Evolutionary conservation across 2,797 vertebrate species (phyloP).

Genomic region (Syncerus caffer): DNA sequence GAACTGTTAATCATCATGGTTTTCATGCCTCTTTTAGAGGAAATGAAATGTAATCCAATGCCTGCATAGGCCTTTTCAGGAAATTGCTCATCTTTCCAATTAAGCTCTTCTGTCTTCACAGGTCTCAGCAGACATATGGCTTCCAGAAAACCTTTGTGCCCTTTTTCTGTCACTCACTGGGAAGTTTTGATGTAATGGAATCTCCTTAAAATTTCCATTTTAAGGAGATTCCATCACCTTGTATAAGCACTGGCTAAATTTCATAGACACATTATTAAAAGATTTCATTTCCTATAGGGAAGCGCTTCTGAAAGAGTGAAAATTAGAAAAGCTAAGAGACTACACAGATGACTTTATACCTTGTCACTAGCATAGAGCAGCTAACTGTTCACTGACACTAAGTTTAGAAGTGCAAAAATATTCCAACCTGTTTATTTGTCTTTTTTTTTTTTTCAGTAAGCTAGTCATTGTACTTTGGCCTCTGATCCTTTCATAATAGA

Average conservation of each 20-base stretch:
- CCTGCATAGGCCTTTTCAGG: neutral
- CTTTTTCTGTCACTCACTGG: neutral
- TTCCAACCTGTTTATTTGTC: conserved; percentile 18
- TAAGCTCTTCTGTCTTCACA: conserved; percentile 31
- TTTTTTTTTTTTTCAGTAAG: conserved; percentile 42
- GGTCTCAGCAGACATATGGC: neutral
- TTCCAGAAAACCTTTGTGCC: conserved; percentile 35
- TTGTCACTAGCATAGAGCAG: neutral
- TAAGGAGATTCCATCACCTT: neutral
- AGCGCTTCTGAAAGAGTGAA: neutral
- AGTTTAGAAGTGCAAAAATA: neutral
- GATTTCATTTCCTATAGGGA: neutral
- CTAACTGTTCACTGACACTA: neutral
- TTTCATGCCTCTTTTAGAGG: conserved; percentile 2
- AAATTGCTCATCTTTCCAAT: conserved; percentile 50
- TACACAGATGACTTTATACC: neutral
- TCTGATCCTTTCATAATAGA: conserved; percentile 36
- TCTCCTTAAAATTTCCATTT: neutral
- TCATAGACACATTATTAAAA: neutral
- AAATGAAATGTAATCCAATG: conserved; percentile 35
- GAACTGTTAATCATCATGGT: neutral
- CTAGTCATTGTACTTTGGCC: conserved; percentile 27
- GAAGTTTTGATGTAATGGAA: neutral
- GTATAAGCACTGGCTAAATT: neutral
- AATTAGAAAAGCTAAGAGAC: neutral